Evolutionary conservation across 2,113 vertebrate species (phyloP).

Genomic region (Bufo gargarizans): DNA sequence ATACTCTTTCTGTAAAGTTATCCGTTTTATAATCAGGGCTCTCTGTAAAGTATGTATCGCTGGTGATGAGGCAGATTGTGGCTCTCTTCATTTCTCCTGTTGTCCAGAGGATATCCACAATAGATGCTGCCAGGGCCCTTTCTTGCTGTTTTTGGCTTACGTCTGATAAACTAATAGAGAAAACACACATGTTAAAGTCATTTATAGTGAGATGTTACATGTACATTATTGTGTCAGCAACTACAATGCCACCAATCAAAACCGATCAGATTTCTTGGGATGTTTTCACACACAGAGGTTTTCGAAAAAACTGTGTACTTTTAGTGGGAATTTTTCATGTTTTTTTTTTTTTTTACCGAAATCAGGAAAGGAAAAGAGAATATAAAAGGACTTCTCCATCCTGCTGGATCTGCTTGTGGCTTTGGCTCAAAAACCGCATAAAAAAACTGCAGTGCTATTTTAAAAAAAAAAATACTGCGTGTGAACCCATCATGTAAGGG

Average conservation of each 20-base stretch:
- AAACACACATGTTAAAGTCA: not conserved
- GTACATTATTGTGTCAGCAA: not conserved
- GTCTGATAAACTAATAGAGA: slow-evolving; percentile 67
- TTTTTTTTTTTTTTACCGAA: too few species aligned
- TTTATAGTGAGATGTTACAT: not conserved
- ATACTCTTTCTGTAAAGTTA: slow-evolving; percentile 77
- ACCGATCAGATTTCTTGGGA: not conserved
- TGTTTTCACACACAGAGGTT: not conserved
- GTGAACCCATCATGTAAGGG: too few species aligned
- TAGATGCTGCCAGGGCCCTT: slow-evolving; percentile 64
- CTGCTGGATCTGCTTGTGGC: too few species aligned
- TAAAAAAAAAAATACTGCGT: too few species aligned
- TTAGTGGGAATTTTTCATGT: too few species aligned
- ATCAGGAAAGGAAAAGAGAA: too few species aligned
- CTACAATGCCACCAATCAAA: not conserved
- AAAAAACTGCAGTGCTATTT: too few species aligned
- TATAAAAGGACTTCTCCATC: too few species aligned
- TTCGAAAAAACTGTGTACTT: too few species aligned
- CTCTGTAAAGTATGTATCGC: slow-evolving; percentile 61
- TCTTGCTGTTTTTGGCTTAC: slow-evolving; percentile 71
- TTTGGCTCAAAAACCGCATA: too few species aligned
- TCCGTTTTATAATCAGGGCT: slow-evolving; percentile 67
- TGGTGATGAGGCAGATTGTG: slow-evolving; percentile 70
- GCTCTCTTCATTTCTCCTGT: slow-evolving; percentile 74
- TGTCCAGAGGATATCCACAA: slow-evolving; percentile 82